These are phyloP conservation scores for Aurelia aurita complex sp. Pacific DNA, from an alignment of 30 jellyfish, hydroid and myxozoan genomes.

Conservation along the genomic window DNA sequence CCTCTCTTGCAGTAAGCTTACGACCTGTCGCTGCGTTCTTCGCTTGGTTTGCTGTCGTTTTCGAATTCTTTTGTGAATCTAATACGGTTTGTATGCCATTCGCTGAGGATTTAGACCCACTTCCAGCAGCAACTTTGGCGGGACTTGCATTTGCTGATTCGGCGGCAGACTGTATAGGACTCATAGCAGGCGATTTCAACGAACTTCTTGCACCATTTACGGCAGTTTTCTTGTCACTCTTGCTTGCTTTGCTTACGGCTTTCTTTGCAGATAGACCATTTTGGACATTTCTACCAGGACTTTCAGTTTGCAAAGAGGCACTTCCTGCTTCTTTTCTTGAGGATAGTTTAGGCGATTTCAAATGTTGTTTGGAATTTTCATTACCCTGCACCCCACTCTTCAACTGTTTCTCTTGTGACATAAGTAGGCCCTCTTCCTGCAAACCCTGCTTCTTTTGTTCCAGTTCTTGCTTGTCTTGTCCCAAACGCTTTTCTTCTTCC, in stretches of 20 bases:
- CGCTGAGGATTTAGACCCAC: background rate
- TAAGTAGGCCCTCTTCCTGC: background rate
- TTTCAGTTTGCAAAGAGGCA: no score
- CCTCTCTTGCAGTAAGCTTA: background rate
- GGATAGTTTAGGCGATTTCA: background rate
- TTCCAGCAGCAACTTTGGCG: background rate
- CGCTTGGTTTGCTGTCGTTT: background rate
- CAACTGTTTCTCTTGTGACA: no score
- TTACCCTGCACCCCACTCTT: no score
- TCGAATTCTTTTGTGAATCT: background rate
- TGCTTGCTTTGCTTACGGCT: background rate
- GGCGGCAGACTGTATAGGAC: constrained; percentile 24
- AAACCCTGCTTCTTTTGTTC: background rate
- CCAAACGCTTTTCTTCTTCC: background rate
- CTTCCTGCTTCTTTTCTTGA: background rate
- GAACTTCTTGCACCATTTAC: background rate
- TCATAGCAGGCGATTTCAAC: constrained; percentile 2
- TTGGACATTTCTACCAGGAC: no score
- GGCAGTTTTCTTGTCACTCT: background rate
- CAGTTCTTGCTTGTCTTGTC: background rate
- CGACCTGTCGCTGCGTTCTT: background rate
- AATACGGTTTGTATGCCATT: background rate
- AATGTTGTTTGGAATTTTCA: background rate
- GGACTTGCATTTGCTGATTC: constrained; percentile 5
- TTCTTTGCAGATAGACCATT: no score